These are phyloP conservation scores for Pempheris klunzingeri DNA, from an alignment of 2,797 vertebrate genomes.

Conservation along the genomic window DNA sequence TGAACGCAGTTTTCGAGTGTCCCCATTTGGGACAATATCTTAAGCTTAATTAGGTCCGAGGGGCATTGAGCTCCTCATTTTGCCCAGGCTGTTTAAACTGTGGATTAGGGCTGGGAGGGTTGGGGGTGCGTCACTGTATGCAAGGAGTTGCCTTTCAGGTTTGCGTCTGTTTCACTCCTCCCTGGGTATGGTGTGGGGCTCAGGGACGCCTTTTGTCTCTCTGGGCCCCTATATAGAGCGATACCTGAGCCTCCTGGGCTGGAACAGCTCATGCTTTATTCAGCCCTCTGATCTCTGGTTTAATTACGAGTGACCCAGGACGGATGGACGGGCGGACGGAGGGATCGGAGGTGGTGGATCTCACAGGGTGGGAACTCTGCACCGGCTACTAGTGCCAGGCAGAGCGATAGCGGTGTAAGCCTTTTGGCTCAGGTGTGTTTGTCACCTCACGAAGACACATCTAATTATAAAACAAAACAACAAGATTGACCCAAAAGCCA, in stretches of 20 bases:
- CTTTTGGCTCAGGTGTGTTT: constrained; percentile 2
- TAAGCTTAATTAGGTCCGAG: constrained; percentile 71
- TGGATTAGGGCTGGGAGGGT: constrained; percentile 31
- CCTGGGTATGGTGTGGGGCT: constrained; percentile 49
- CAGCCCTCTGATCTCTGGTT: constrained; percentile 80
- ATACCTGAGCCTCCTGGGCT: constrained; percentile 77
- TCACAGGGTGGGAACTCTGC: constrained; percentile 43
- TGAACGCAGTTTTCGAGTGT: constrained; percentile 38
- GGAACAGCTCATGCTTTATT: constrained; percentile 84
- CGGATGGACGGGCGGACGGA: constrained; percentile 31
- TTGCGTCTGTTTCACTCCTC: constrained; percentile 51
- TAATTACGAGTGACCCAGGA: constrained; percentile 76
- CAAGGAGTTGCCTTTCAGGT: constrained; percentile 72
- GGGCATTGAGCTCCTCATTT: constrained; percentile 61
- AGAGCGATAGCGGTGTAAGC: neutral
- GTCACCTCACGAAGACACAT: neutral
- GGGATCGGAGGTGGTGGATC: constrained; percentile 34
- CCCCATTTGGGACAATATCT: constrained; percentile 65
- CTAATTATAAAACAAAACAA: constrained; percentile 12
- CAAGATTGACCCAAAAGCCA: constrained; percentile 1
- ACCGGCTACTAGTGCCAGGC: constrained; percentile 10
- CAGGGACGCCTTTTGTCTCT: constrained; percentile 76
- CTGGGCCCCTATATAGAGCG: constrained; percentile 56
- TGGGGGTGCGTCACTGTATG: constrained; percentile 45
- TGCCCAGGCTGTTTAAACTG: constrained; percentile 44